These are phyloP conservation scores for Hipposideros armiger DNA, from an alignment of 2,113 vertebrate genomes.

Conservation along the genomic window DNA sequence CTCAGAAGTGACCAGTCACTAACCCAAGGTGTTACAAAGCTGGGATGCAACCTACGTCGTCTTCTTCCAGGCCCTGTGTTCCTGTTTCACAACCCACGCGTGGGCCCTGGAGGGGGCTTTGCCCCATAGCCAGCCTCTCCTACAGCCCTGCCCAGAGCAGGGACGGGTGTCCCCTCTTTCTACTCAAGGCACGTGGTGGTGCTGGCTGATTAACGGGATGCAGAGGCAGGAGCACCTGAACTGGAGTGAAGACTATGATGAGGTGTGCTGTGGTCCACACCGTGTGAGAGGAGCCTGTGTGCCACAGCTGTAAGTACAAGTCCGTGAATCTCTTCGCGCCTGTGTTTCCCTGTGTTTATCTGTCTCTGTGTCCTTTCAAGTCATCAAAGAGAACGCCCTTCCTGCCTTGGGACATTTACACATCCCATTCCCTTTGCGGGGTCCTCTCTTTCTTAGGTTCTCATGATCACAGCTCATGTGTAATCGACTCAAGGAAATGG, in stretches of 20 bases:
- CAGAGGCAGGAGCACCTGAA: not conserved
- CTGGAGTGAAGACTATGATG: fast-evolving
- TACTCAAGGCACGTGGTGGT: not conserved
- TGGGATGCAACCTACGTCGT: not conserved
- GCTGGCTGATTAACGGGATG: not conserved
- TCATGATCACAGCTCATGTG: not conserved
- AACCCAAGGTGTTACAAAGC: not conserved
- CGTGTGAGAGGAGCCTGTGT: fast-evolving
- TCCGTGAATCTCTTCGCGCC: not conserved
- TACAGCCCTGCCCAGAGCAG: not conserved
- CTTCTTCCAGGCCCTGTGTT: not conserved
- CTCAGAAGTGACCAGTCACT: not conserved
- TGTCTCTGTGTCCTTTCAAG: not conserved
- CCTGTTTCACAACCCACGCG: not conserved
- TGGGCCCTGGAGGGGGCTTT: not conserved
- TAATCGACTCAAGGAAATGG: not conserved
- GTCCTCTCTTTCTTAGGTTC: not conserved
- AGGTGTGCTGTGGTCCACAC: not conserved
- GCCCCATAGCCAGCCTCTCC: not conserved
- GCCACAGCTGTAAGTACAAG: not conserved
- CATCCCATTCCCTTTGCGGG: not conserved
- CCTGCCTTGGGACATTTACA: not conserved
- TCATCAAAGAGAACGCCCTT: not conserved
- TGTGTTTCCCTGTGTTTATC: not conserved
- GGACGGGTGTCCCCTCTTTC: not conserved